These are phyloP conservation scores for Tringa solitaria DNA, from an alignment of 2,113 vertebrate genomes.

Conservation along the genomic window DNA sequence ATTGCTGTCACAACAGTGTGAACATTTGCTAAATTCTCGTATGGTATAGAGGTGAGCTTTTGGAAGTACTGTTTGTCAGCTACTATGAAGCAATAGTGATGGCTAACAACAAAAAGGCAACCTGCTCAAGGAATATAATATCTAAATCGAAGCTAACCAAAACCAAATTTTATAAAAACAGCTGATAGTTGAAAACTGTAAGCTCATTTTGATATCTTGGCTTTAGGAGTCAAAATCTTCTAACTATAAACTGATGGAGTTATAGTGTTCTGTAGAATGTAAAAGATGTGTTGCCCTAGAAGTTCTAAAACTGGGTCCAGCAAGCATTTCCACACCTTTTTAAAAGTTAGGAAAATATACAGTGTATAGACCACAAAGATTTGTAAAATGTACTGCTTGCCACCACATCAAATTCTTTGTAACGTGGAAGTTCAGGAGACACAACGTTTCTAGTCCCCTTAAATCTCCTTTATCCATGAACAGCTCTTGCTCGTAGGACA, in stretches of 20 bases:
- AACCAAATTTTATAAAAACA: rapidly evolving
- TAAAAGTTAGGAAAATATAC: not conserved
- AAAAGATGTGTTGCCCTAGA: not conserved
- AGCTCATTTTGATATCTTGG: not conserved
- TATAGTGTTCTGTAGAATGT: not conserved
- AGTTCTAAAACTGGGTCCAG: not conserved
- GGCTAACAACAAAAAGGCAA: not conserved
- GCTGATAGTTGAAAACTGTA: not conserved
- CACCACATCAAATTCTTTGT: not conserved
- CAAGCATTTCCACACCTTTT: not conserved
- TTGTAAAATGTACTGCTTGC: not conserved
- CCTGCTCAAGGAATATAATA: not conserved
- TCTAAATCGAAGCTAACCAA: not conserved
- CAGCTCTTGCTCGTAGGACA: not conserved
- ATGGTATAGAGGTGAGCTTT: not conserved
- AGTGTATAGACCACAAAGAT: not conserved
- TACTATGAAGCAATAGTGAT: not conserved
- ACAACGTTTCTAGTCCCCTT: not conserved
- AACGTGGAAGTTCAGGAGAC: not conserved
- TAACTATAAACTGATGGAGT: not conserved
- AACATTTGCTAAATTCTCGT: not conserved
- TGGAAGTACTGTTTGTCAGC: not conserved
- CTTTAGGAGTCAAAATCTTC: not conserved
- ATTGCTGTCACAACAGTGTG: rapidly evolving
- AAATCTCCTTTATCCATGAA: not conserved